Conservation (phyloP, 1,140 invertebrate species). For the Euwallacea similis region DNA sequence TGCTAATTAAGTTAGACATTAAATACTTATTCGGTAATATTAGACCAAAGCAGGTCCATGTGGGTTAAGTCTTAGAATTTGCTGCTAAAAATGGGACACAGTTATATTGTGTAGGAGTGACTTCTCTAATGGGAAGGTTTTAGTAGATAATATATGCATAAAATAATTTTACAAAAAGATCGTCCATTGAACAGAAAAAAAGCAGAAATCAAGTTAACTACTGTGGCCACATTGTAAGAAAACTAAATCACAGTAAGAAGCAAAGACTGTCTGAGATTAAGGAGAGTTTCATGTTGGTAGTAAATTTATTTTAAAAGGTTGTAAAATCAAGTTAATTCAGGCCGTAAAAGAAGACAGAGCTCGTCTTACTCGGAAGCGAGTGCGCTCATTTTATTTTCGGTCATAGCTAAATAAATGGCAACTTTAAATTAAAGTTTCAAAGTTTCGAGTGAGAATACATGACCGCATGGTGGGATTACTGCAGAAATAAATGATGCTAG, state of each 20-base stretch:
- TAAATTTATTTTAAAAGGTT: slow-evolving; percentile 29
- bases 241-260: slow-evolving; percentile 15
- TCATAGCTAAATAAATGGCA: slow-evolving; percentile 4
- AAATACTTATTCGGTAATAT: too few relatives aligned
- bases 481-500: slow-evolving; percentile 2
- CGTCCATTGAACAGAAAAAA: too few relatives aligned
- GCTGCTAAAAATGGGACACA: too few relatives aligned
- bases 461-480: neutral
- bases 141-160: too few relatives aligned
- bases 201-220: too few relatives aligned
- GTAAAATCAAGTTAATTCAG: slow-evolving; percentile 29
- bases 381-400: slow-evolving; percentile 1
- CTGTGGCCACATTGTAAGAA: slow-evolving; percentile 13
- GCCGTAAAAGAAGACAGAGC: slow-evolving; percentile 15
- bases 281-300: slow-evolving; percentile 24
- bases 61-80: too few relatives aligned
- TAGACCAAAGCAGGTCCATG: too few relatives aligned
- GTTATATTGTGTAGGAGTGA: too few relatives aligned
- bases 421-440: slow-evolving; percentile 6
- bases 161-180: too few relatives aligned
- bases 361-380: neutral
- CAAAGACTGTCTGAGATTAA: slow-evolving; percentile 6
- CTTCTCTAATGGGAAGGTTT: too few relatives aligned
- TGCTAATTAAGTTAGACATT: too few relatives aligned
- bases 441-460: slow-evolving; percentile 5